Base-by-base conservation (phyloP, 2,888 invertebrate species). In the Buathra laborator region DNA sequence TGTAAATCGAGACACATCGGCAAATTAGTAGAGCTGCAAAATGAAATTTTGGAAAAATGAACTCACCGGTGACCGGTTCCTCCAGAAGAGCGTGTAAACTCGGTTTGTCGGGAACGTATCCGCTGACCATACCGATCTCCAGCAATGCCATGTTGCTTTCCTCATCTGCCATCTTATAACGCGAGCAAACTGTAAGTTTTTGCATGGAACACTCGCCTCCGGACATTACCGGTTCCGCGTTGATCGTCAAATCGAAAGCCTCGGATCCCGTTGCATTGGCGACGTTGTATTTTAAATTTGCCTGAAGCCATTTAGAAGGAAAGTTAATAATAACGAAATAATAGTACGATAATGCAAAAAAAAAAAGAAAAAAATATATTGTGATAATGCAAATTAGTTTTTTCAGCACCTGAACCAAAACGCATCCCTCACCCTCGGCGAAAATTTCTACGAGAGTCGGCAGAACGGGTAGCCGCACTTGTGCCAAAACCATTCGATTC, bases 81-180 rank as follows among this genome's bases (percentile, higher is more conserved):
- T 95, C 94, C 0, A 96, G 93, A 37, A 96, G 94, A 10, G 94
- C 90, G 89, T 96, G 95, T 0, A 96, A 93, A 0, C 95, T 94
- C 0, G 94, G 92, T 6, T 95, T 95, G 88, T 96, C 96, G 0
- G 96, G 95, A 7, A 95, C 94, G 89, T 95, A 96, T 0, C 96
- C 96, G 2, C 96, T 95, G 9, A 96, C 96, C 90, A 96, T 94
- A 0, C 94, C 93, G 32, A 96, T 94, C 90, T 96, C 96, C 32
- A 95, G 90, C 5, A 95, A 90, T 56, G 94, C 95, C 95, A 95
- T 95, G 89, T 96, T 96, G 29, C 96, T 95, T 53, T 94, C 94
- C 82, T 94, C 94, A 84, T 95, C 95, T 3, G 94, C 90, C 83
- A 94, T 89, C 76, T 93, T 93, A 68, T 94, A 94, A 44, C 92